Conservation (phyloP, 1,140 invertebrate genomes). For the Neoseiulus cucumeris region DNA sequence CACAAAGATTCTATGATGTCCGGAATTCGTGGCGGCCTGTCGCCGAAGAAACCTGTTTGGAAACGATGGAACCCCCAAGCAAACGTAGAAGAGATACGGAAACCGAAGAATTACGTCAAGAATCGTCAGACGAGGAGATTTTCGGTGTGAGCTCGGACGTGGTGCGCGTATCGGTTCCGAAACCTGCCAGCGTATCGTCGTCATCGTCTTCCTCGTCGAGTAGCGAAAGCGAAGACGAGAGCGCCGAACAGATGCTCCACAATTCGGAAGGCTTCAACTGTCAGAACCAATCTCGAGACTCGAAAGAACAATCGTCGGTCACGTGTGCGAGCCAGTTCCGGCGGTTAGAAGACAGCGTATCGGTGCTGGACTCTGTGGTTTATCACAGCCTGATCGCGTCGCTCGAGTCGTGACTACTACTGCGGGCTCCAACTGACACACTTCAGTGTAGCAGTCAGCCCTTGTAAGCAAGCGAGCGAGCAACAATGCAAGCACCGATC, state of each 20-base stretch:
- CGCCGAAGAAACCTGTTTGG: background rate
- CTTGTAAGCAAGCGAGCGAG: background rate
- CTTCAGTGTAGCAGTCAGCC: background rate
- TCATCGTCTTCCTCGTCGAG: slow-evolving; percentile 7
- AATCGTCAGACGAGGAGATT: slow-evolving; percentile 17
- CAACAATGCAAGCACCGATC: background rate
- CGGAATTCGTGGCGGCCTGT: background rate
- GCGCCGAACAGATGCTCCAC: background rate
- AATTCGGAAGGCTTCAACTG: background rate
- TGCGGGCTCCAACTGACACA: slow-evolving; percentile 1
- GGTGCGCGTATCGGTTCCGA: slow-evolving; percentile 15
- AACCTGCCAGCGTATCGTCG: background rate
- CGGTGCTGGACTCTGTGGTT: slow-evolving; percentile 18
- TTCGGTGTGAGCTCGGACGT: slow-evolving; percentile 18
- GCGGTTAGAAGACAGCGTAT: slow-evolving; percentile 10
- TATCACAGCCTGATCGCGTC: slow-evolving; percentile 20
- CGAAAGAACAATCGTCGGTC: background rate
- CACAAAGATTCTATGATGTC: background rate
- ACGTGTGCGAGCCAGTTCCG: slow-evolving; percentile 2
- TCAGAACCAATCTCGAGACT: background rate
- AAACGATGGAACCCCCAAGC: background rate
- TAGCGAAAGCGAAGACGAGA: slow-evolving; percentile 9
- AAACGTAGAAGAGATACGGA: background rate
- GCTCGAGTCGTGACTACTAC: slow-evolving; percentile 16
- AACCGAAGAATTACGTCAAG: slow-evolving; percentile 3